Percentiles rank a stretch among this genome's conserved stretches.
Conservation (phyloP, 2,797 vertebrate species). For the Gymnoscopelus microlampas region DNA sequence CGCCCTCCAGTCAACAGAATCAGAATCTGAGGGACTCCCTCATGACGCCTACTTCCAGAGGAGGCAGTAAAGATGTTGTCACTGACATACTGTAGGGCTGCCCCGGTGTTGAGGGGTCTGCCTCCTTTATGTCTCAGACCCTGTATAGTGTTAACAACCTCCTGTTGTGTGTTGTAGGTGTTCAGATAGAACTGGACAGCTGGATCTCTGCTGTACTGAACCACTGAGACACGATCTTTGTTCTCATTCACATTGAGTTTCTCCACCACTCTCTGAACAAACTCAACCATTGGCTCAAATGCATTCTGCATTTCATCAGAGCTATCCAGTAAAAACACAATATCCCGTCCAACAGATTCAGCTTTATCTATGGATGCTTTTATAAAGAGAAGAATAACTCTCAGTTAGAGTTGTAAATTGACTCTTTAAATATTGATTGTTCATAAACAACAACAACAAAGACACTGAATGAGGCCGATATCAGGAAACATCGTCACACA, state of each 20-base stretch:
- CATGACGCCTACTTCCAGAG: conserved; percentile 71
- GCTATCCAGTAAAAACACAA: conserved; percentile 81
- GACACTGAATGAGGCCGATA: not conserved
- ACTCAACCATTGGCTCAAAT: conserved; percentile 63
- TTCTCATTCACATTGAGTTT: conserved; percentile 68
- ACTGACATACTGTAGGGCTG: conserved; percentile 71
- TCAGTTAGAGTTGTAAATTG: conserved; percentile 27
- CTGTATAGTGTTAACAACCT: conserved; percentile 50
- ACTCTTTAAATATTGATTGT: not conserved
- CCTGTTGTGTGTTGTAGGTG: conserved; percentile 62
- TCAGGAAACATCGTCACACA: not conserved
- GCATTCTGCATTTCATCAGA: conserved; percentile 68
- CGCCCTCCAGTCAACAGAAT: conserved; percentile 70
- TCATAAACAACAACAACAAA: not conserved
- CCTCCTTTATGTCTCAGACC: conserved; percentile 71
- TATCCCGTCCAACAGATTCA: conserved; percentile 60
- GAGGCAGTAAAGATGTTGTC: conserved; percentile 68
- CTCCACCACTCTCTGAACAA: conserved; percentile 70
- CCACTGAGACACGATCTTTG: conserved; percentile 73
- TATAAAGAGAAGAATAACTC: conserved; percentile 36
- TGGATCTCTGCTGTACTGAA: conserved; percentile 72
- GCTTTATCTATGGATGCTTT: conserved; percentile 51
- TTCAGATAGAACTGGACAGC: conserved; percentile 72
- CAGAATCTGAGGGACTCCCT: conserved; percentile 70
- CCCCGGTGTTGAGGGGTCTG: conserved; percentile 69